Evolutionary conservation across 2,797 vertebrate species (phyloP).

Genomic region (Cetoscarus ocellatus): DNA sequence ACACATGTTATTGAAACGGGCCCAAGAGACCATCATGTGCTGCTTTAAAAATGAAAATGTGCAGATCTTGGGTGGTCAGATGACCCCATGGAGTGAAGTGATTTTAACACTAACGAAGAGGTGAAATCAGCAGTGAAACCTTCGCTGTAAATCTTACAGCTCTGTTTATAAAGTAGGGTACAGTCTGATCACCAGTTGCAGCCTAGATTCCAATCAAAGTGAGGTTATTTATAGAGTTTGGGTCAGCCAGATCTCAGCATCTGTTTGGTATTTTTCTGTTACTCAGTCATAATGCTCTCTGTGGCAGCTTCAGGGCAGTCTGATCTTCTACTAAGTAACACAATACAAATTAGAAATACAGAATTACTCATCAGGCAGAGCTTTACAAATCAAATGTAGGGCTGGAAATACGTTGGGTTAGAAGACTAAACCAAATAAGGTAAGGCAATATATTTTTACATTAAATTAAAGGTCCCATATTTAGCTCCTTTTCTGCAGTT

Average conservation of each 20-base stretch:
- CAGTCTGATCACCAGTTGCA: slow-evolving; percentile 23
- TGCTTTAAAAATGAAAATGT: too few species aligned
- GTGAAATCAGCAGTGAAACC: slow-evolving; percentile 7
- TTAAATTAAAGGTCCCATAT: too few species aligned
- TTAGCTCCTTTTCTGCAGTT: too few species aligned
- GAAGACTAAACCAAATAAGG: background rate
- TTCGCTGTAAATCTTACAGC: slow-evolving; percentile 31
- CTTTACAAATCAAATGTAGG: background rate
- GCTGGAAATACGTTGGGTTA: background rate
- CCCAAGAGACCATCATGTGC: too few species aligned
- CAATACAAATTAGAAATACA: slow-evolving; percentile 3
- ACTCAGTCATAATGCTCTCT: slow-evolving; percentile 6
- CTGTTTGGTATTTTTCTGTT: slow-evolving; percentile 49
- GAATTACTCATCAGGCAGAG: background rate
- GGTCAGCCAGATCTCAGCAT: slow-evolving; percentile 42
- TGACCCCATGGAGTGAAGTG: too few species aligned
- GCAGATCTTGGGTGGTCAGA: too few species aligned
- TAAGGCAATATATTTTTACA: too few species aligned
- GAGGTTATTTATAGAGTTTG: slow-evolving; percentile 49
- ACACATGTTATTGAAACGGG: too few species aligned
- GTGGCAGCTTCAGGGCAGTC: background rate
- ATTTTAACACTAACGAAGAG: background rate
- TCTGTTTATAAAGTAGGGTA: background rate
- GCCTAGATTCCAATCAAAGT: slow-evolving; percentile 46
- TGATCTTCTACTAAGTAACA: slow-evolving; percentile 1